A percentile compares a stretch with the other conserved stretches of the same genome.
Conservation (phyloP, 30 jellyfish, hydroid and myxozoan species). For the Clytia hemisphaerica region DNA sequence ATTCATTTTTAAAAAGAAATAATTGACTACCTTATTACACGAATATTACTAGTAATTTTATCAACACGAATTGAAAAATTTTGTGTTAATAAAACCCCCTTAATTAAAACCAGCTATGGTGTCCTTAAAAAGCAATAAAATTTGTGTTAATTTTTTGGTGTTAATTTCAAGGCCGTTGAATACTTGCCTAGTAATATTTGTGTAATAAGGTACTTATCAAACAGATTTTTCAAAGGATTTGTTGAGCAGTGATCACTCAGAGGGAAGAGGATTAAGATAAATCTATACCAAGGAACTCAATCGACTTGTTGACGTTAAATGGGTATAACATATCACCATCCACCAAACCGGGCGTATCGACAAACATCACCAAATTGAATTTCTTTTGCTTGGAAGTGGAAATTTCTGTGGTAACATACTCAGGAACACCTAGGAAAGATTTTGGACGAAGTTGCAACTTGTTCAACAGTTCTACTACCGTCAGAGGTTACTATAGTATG, state of each 20-base stretch:
- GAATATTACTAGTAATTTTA: neutral
- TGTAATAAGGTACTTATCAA: no score
- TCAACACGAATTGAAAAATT: no score
- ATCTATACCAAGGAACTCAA: constrained; percentile 89
- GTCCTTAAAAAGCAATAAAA: no score
- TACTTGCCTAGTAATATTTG: no score
- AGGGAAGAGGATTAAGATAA: no score
- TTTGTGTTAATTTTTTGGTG: no score
- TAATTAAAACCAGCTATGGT: no score
- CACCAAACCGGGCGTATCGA: constrained; percentile 93
- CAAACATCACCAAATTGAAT: constrained; percentile 87
- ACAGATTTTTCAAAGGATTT: neutral
- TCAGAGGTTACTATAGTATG: neutral
- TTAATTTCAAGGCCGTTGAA: no score
- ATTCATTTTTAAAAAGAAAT: neutral
- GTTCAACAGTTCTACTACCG: neutral
- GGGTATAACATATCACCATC: constrained; percentile 97
- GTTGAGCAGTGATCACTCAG: no score
- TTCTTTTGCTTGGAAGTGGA: constrained; percentile 92
- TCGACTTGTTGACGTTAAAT: constrained; percentile 80
- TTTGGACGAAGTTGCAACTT: neutral
- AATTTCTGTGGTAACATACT: constrained; percentile 80
- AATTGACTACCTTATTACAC: neutral
- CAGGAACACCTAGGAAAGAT: constrained; percentile 59
- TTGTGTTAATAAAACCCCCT: no score